phyloP scores from a whole-genome alignment of 2,888 invertebrate genomes.

The Meiosimyza decipiens region DNA sequence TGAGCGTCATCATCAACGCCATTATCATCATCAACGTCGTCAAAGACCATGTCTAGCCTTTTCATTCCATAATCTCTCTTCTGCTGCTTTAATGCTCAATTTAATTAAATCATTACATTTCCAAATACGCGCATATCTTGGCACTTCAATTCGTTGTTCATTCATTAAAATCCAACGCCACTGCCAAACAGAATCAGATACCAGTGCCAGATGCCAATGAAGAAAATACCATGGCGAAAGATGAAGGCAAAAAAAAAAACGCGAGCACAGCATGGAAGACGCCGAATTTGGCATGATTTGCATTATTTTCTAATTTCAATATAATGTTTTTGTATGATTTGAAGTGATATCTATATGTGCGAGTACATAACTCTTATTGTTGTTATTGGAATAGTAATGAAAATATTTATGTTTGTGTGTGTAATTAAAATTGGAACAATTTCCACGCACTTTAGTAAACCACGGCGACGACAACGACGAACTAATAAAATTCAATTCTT shows the following conservation, averaged over 20 bases:
- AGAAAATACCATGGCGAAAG: neutral
- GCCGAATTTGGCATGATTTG: slow-evolving; percentile 29
- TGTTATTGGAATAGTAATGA: neutral
- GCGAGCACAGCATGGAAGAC: neutral
- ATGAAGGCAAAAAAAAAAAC: neutral
- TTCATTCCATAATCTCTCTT: neutral
- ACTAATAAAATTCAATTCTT: slow-evolving; percentile 22
- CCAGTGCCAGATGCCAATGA: neutral
- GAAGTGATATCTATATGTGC: too few species aligned
- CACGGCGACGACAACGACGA: slow-evolving; percentile 6
- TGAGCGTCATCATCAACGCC: neutral
- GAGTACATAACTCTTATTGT: neutral
- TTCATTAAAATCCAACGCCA: slow-evolving; percentile 16
- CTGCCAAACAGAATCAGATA: neutral
- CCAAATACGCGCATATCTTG: neutral
- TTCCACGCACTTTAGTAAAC: slow-evolving; percentile 33
- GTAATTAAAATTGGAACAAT: slow-evolving; percentile 25
- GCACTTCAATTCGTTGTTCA: slow-evolving; percentile 3
- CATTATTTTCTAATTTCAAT: slow-evolving; percentile 26
- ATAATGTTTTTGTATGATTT: neutral
- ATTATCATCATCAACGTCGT: neutral
- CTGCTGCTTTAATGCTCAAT: slow-evolving; percentile 26
- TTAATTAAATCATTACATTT: slow-evolving; percentile 31
- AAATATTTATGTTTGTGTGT: slow-evolving; percentile 1
- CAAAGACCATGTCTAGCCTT: neutral